phyloP scores from a whole-genome alignment of 2,113 vertebrate species.

The Polypterus bichir region DNA sequence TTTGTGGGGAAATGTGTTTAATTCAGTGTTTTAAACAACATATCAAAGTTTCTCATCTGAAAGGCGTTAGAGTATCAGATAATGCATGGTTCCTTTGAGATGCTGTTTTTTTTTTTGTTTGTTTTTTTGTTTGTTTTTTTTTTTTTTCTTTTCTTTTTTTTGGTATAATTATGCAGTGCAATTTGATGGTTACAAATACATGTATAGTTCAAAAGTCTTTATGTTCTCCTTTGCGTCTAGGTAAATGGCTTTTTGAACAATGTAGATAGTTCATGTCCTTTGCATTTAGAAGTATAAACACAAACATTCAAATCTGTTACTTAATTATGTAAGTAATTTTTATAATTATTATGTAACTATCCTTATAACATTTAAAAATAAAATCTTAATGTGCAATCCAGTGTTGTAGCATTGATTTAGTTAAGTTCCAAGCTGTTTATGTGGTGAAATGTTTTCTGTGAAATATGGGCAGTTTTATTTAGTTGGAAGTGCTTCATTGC shows the following conservation, averaged over 20 bases:
- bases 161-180: conserved; percentile 46
- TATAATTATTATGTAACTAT: conserved; percentile 87
- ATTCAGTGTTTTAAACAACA: conserved; percentile 11
- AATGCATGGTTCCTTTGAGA: conserved; percentile 68
- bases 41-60: conserved; percentile 25
- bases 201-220: conserved; percentile 68
- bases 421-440: neutral
- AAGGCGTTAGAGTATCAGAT: conserved; percentile 22
- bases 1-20: too few relatives aligned
- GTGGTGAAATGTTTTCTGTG: neutral
- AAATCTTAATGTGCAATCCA: conserved; percentile 76
- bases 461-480: too few relatives aligned
- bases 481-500: too few relatives aligned
- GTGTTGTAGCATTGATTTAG: conserved; percentile 1
- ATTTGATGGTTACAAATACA: conserved; percentile 60
- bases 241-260: conserved; percentile 62
- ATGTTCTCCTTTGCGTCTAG: conserved; percentile 65
- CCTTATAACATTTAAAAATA: conserved; percentile 76
- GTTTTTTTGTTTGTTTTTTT: conserved; percentile 38
- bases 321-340: conserved; percentile 87
- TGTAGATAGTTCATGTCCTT: conserved; percentile 75
- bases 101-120: conserved; percentile 54
- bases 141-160: conserved; percentile 27
- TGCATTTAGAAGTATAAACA: conserved; percentile 80
- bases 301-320: conserved; percentile 62